A percentile compares a stretch with the other conserved stretches of the same genome.
These are phyloP conservation scores for Podotricha telesiphe DNA, from an alignment of 2,888 invertebrate genomes.

Conservation along the genomic window DNA sequence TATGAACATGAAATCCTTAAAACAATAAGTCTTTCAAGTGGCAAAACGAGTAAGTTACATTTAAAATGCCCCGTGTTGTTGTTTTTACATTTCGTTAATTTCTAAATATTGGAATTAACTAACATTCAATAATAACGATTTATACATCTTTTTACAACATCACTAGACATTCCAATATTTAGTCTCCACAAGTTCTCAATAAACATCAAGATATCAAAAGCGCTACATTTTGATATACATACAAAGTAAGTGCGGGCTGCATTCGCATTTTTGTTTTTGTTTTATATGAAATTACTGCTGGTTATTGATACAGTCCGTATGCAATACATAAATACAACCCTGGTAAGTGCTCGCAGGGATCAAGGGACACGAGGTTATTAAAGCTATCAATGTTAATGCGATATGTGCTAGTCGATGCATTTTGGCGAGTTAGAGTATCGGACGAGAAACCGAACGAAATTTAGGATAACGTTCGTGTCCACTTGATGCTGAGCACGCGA, in stretches of 20 bases:
- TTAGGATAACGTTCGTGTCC: conserved; percentile 74
- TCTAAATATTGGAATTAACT: conserved; percentile 81
- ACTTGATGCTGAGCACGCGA: conserved; percentile 70
- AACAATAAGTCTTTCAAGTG: conserved; percentile 82
- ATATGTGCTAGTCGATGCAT: conserved; percentile 59
- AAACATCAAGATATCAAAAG: conserved; percentile 57
- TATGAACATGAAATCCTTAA: conserved; percentile 83
- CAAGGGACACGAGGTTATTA: conserved; percentile 81
- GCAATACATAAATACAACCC: conserved; percentile 75
- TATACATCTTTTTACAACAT: conserved; percentile 74
- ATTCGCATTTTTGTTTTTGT: conserved; percentile 53
- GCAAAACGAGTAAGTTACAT: conserved; percentile 72
- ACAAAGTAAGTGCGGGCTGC: conserved; percentile 52
- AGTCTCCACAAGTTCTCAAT: conserved; percentile 68
- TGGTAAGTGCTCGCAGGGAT: conserved; percentile 76
- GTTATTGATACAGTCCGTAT: conserved; percentile 64
- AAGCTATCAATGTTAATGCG: conserved; percentile 68
- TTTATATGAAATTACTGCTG: conserved; percentile 45
- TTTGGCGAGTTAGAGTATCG: conserved; percentile 62
- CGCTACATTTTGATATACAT: conserved; percentile 60
- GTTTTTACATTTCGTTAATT: conserved; percentile 65
- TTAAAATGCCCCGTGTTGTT: conserved; percentile 77
- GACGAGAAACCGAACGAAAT: conserved; percentile 58
- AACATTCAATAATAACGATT: conserved; percentile 77
- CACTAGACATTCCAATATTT: conserved; percentile 77